Conservation (phyloP, 2,113 vertebrate species). For the Clupea harengus region DNA sequence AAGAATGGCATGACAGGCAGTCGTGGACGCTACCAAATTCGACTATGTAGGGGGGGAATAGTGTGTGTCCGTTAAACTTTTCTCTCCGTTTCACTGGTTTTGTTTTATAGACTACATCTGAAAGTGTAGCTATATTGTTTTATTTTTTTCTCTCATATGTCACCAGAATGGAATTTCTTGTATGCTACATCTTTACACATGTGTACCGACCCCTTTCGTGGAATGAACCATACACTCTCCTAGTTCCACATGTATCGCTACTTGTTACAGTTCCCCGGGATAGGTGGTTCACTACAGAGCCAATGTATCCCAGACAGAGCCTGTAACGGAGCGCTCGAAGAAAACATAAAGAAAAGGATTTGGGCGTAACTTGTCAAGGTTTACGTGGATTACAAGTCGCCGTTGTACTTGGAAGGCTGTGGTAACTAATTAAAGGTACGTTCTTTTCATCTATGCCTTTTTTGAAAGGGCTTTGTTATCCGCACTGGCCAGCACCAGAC, state of each 20-base stretch:
- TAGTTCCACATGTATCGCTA: conserved; percentile 64
- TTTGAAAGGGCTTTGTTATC: not conserved
- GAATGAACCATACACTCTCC: conserved; percentile 38
- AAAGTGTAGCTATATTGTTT: not conserved
- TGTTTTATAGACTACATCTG: not conserved
- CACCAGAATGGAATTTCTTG: not conserved
- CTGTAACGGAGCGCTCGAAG: not conserved
- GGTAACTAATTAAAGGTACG: not conserved
- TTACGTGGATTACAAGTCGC: not conserved
- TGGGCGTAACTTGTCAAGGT: not conserved
- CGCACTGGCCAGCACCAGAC: not conserved
- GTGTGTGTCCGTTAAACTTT: not conserved
- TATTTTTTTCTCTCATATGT: not conserved
- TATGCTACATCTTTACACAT: not conserved
- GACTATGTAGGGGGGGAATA: conserved; percentile 30
- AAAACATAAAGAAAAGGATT: not conserved
- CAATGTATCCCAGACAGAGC: conserved; percentile 25
- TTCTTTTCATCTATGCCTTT: not conserved
- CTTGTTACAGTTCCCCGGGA: conserved; percentile 41
- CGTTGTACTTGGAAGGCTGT: not conserved
- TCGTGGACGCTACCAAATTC: conserved; percentile 68
- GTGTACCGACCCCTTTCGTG: conserved; percentile 12
- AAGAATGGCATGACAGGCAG: conserved; percentile 69
- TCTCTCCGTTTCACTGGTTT: not conserved
- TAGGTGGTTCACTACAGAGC: conserved; percentile 45